Evolutionary conservation across 2,113 vertebrate genomes (phyloP).

Genomic region (Cyanistes caeruleus): DNA sequence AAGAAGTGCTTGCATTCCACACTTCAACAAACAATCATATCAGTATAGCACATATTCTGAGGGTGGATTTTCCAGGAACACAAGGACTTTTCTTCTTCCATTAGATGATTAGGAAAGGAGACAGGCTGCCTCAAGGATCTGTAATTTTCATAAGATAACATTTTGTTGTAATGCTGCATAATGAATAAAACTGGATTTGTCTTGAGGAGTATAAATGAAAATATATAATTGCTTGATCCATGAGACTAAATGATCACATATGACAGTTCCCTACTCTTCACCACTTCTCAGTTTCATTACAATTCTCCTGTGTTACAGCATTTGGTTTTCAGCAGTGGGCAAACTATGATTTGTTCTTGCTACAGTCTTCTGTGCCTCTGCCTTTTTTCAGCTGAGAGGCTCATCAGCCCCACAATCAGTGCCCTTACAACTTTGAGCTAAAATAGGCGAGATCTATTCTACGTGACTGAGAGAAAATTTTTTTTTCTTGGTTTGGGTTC

Average conservation of each 20-base stretch:
- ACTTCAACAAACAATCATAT: neutral
- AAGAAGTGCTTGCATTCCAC: neutral
- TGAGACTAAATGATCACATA: neutral
- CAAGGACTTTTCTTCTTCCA: neutral
- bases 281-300: neutral
- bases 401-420: neutral
- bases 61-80: neutral
- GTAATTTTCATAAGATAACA: slow-evolving; percentile 2
- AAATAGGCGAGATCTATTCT: neutral
- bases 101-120: neutral
- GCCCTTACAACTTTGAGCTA: neutral
- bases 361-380: neutral
- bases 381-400: neutral
- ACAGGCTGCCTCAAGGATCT: neutral
- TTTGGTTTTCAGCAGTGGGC: neutral
- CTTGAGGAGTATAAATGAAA: neutral
- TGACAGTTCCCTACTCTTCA: neutral
- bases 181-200: neutral
- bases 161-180: neutral
- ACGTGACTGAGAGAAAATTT: neutral
- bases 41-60: neutral
- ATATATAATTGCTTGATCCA: neutral
- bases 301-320: neutral
- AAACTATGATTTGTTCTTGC: neutral
- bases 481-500: neutral